These are phyloP conservation scores for Apodemia duryi DNA, from an alignment of 2,888 invertebrate species.

Conservation along the genomic window DNA sequence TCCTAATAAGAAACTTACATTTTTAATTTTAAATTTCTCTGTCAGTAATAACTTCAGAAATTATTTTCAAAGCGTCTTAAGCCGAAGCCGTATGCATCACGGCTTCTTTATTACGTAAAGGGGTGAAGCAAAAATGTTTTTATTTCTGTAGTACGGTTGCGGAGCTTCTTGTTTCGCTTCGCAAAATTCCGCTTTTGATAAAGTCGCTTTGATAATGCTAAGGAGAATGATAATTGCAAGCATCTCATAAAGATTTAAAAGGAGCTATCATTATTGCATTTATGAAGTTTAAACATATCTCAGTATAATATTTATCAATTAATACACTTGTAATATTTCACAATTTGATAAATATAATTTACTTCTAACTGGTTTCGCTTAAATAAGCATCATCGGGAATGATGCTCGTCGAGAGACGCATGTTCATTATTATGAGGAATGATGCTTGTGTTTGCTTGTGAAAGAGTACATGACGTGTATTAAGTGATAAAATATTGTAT, in stretches of 20 bases:
- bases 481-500: too few relatives aligned
- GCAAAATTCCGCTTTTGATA: conserved; percentile 67
- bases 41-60: neutral
- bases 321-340: too few relatives aligned
- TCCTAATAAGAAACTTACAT: neutral
- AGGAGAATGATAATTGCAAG: conserved; percentile 58
- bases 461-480: too few relatives aligned
- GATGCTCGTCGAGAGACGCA: too few relatives aligned
- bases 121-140: conserved; percentile 72
- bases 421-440: too few relatives aligned
- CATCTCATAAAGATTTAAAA: neutral
- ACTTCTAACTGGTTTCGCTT: too few relatives aligned
- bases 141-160: conserved; percentile 60
- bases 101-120: conserved; percentile 62
- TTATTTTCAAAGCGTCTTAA: conserved; percentile 5
- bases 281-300: neutral
- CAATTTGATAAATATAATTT: too few relatives aligned
- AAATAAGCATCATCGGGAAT: too few relatives aligned
- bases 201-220: conserved; percentile 67
- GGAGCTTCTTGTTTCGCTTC: conserved; percentile 55
- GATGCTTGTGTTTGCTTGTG: too few relatives aligned
- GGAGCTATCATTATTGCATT: neutral
- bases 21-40: conserved; percentile 4
- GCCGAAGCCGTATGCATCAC: conserved; percentile 24
- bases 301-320: too few relatives aligned